phyloP scores from a whole-genome alignment of 2,888 invertebrate genomes.

The Drosophila bunnanda region DNA sequence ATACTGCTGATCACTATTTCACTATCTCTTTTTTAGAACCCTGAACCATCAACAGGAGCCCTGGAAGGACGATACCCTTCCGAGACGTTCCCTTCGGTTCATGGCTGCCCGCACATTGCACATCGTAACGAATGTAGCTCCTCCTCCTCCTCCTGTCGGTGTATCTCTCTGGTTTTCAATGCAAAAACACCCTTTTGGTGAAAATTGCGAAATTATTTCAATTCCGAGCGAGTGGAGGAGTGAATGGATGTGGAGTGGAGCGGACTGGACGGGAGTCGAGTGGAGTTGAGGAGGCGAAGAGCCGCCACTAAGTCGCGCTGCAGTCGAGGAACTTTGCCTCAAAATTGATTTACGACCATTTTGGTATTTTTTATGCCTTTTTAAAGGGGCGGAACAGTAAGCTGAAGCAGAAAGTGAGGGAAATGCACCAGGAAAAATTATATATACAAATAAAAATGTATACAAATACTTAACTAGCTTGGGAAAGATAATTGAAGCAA shows the following conservation, averaged over 20 bases:
- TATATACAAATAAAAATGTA: neutral
- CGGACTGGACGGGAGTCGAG: neutral
- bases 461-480: neutral
- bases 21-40: neutral
- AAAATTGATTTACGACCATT: constrained; percentile 73
- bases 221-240: neutral
- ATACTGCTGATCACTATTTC: no score
- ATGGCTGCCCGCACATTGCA: constrained; percentile 31
- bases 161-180: constrained; percentile 12
- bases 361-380: constrained; percentile 37
- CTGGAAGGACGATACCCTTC: constrained; percentile 3
- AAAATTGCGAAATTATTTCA: constrained; percentile 50
- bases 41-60: constrained; percentile 6
- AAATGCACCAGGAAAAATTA: constrained; percentile 9
- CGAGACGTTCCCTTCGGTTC: neutral
- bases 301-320: constrained; percentile 30
- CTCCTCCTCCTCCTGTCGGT: neutral
- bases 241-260: neutral
- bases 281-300: constrained; percentile 16
- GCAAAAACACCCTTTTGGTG: constrained; percentile 49
- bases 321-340: constrained; percentile 43
- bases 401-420: constrained; percentile 20
- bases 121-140: constrained; percentile 32
- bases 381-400: constrained; percentile 24
- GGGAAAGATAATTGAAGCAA: neutral